Conservation (phyloP, 2,888 invertebrate genomes). For the Girardia tigrina region DNA sequence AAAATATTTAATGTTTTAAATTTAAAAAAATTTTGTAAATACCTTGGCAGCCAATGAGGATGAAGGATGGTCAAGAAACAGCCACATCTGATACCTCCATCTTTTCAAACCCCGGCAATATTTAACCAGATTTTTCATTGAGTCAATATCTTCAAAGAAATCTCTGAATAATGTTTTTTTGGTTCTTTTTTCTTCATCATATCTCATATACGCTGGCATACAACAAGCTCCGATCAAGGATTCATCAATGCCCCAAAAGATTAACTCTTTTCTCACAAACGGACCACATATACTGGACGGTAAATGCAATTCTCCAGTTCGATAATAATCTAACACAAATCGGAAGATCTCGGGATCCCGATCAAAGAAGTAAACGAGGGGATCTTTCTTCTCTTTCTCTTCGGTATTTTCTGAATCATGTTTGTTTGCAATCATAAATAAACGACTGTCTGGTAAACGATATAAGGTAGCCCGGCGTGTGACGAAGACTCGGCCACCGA, state of each 20-base stretch:
- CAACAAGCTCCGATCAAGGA: slow-evolving; percentile 45
- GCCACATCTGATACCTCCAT: slow-evolving; percentile 41
- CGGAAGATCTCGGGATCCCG: slow-evolving; percentile 44
- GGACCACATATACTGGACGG: slow-evolving; percentile 48
- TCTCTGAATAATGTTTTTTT: slow-evolving; percentile 36
- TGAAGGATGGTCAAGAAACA: slow-evolving; percentile 46
- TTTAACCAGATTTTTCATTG: slow-evolving; percentile 34
- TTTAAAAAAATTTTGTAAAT: no score
- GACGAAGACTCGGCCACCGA: slow-evolving; percentile 33
- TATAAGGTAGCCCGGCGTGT: slow-evolving; percentile 31
- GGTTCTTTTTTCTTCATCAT: slow-evolving; percentile 35
- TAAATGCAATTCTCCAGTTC: slow-evolving; percentile 48
- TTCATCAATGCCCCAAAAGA: slow-evolving; percentile 46
- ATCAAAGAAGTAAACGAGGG: slow-evolving; percentile 42
- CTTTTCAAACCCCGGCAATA: slow-evolving; percentile 33
- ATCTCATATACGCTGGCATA: slow-evolving; percentile 43
- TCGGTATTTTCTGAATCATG: slow-evolving; percentile 12
- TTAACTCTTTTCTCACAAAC: slow-evolving; percentile 46
- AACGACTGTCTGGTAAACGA: slow-evolving; percentile 33
- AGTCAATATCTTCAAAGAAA: slow-evolving; percentile 36
- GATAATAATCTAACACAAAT: slow-evolving; percentile 42
- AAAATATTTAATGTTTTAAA: no score
- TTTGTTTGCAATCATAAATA: slow-evolving; percentile 33
- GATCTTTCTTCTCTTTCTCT: no score
- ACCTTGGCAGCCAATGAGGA: slow-evolving; percentile 47